Evolutionary conservation across 2,888 invertebrate species (phyloP).

Genomic region (Chydorus sphaericus): DNA sequence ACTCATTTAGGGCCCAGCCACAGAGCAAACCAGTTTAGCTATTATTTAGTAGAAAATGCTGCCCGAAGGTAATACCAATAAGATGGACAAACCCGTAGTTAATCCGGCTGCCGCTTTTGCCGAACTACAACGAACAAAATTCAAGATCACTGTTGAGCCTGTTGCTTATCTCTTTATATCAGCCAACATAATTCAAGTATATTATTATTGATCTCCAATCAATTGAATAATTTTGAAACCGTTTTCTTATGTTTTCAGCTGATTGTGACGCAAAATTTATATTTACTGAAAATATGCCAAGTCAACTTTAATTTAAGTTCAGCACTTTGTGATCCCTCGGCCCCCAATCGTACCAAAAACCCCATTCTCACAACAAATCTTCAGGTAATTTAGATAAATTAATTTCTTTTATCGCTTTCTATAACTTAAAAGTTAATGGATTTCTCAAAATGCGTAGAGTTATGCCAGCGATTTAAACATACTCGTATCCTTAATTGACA

Average conservation of each 20-base stretch:
- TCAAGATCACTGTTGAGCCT: not conserved
- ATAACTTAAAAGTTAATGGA: too few relatives aligned
- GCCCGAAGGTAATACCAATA: too few relatives aligned
- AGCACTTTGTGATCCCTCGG: not conserved
- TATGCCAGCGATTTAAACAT: constrained; percentile 10
- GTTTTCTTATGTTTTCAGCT: not conserved
- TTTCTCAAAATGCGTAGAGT: too few relatives aligned
- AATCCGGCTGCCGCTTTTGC: too few relatives aligned
- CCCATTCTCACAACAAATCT: not conserved
- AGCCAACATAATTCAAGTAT: not conserved
- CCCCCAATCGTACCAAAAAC: not conserved
- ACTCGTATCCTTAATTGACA: constrained; percentile 8
- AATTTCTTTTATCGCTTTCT: too few relatives aligned
- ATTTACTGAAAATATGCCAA: constrained; percentile 5
- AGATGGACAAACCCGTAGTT: too few relatives aligned
- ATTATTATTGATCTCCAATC: too few relatives aligned
- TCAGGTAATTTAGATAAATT: too few relatives aligned
- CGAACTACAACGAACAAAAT: too few relatives aligned
- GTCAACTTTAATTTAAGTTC: constrained; percentile 8
- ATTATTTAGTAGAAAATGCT: too few relatives aligned
- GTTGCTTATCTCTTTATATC: not conserved
- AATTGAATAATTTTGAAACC: not conserved
- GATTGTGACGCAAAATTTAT: constrained; percentile 7
- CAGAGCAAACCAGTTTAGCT: too few relatives aligned
- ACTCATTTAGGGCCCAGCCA: too few relatives aligned